A percentile compares a stretch with the other conserved stretches of the same genome.
phyloP scores from a whole-genome alignment of 2,113 vertebrate species.

The Merops nubicus region DNA sequence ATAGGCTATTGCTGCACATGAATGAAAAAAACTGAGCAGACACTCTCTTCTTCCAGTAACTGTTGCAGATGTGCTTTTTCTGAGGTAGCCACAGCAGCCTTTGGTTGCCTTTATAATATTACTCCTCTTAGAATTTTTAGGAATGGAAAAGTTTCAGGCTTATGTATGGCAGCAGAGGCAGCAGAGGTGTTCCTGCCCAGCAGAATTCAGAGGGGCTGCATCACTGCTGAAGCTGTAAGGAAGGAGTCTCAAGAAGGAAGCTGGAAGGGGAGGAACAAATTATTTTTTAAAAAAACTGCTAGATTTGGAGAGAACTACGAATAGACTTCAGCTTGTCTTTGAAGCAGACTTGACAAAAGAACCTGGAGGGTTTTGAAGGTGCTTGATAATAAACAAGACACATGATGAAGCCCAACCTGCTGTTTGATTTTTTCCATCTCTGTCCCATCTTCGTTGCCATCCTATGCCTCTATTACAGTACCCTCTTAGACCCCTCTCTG shows the following conservation, averaged over 20 bases:
- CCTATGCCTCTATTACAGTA: background rate
- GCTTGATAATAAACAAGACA: background rate
- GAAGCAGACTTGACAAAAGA: background rate
- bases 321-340: background rate
- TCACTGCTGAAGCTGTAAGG: background rate
- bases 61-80: background rate
- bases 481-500: background rate
- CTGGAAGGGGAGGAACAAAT: background rate
- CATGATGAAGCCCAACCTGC: background rate
- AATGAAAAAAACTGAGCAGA: background rate
- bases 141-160: background rate
- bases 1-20: background rate
- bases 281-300: background rate
- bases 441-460: background rate
- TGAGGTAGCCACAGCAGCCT: background rate
- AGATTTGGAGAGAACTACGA: background rate
- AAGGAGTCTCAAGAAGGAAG: background rate
- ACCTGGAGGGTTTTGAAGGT: background rate
- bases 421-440: background rate
- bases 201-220: background rate
- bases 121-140: background rate
- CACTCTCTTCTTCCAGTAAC: background rate
- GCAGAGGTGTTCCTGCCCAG: background rate
- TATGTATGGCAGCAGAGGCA: background rate
- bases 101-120: background rate